phyloP scores from a whole-genome alignment of 1,140 invertebrate species.

The Babylonia areolata region DNA sequence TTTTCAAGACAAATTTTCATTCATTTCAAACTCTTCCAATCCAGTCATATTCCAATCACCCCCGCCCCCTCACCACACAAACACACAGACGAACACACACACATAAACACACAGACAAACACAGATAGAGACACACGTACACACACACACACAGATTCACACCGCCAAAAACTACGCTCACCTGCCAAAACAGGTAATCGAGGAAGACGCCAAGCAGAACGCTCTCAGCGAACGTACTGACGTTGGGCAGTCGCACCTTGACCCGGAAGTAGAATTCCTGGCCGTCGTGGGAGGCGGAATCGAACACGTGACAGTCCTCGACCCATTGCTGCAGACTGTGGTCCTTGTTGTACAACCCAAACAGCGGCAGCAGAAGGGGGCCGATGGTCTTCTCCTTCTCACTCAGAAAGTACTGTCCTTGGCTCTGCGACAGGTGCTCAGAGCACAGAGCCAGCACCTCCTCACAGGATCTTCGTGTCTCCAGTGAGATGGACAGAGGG shows the following conservation, averaged over 20 bases:
- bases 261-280: constrained; percentile 8
- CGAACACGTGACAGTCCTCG: background rate
- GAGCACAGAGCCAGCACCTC: background rate
- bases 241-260: background rate
- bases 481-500: background rate
- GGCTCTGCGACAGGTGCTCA: background rate
- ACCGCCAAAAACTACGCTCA: too few species aligned
- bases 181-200: constrained; percentile 15
- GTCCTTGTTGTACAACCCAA: background rate
- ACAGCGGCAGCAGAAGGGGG: background rate
- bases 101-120: background rate
- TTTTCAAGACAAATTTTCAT: too few species aligned
- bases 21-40: too few species aligned
- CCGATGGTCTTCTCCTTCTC: background rate
- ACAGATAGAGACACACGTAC: background rate
- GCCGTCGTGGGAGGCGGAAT: background rate
- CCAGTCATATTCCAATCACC: too few species aligned
- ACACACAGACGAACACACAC: background rate
- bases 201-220: background rate
- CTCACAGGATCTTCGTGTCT: background rate
- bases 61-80: too few species aligned
- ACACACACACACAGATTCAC: background rate
- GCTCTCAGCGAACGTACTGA: too few species aligned
- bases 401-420: background rate
- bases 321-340: background rate